Evolutionary conservation across 1,140 invertebrate species (phyloP), one percentile per base, ranked within the genome.

Genomic region (Heterodera carotae): DNA sequence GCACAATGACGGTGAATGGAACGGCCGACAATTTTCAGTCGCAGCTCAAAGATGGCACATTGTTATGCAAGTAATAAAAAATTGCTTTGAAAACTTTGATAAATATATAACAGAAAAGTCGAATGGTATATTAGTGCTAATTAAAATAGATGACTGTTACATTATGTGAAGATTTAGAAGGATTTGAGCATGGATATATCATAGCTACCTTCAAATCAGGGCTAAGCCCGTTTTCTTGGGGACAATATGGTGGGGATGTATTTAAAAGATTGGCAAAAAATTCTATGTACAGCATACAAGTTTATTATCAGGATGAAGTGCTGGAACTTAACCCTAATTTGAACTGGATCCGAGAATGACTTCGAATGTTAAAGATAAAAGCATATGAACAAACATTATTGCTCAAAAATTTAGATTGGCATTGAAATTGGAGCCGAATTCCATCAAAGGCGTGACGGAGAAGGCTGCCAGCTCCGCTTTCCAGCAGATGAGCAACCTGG

Each of bases 401-500:
- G n/a, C n/a, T n/a, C n/a, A n/a, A 93, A 91, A 7, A 97, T 97
- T 95, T 95, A 98, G 89, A 98, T 98, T 88, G 97, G 98, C 80
- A 95, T 96, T 84, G 92, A 92, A 8, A 98, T 98, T 89, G 89
- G 97, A 74, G 92, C 93, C 83, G 92, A 92, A 91, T 85, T 83
- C 92, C 92, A 22, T 93, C 90, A 91, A 22, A 91, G 96, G 76
- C 95, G 96, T 36, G 95, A 98, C 2, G 94, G 93, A 33, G 91
- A 93, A 33, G 93, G 95, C 89, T 94, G n/a, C n/a, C n/a, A 97
- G 89, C 94, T 93, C 48, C 95, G 97, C 89, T 89, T 89, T 36
- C 87, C 89, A 82, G 59, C 59, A 62, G 36, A 74, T 74, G 72
- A 74, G n/a, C 72, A 74, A 74, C 33, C 64, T 74, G 60, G 53